phyloP scores from a whole-genome alignment of 2,797 vertebrate genomes.

The Betta splendens region DNA sequence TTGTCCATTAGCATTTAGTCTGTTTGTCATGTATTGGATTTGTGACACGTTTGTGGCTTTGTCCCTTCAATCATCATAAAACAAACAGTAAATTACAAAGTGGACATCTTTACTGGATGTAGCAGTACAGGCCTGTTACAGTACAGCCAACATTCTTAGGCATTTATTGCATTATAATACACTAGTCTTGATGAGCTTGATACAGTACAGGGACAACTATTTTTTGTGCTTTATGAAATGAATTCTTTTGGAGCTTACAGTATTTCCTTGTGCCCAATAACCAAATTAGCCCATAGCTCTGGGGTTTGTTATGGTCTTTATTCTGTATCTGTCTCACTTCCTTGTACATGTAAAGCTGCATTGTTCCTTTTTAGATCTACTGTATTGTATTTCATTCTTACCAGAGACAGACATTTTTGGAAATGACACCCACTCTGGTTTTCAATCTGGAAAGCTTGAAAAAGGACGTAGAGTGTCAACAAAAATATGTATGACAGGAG shows the following conservation, averaged over 20 bases:
- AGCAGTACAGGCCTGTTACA: not conserved
- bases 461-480: constrained; percentile 20
- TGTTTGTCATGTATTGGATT: constrained; percentile 28
- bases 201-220: too few relatives aligned
- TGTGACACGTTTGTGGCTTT: constrained; percentile 36
- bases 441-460: constrained; percentile 22
- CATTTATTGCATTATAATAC: constrained; percentile 4
- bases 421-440: constrained; percentile 26
- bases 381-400: constrained; percentile 15
- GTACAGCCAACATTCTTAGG: constrained; percentile 8
- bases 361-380: constrained; percentile 21
- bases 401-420: constrained; percentile 19
- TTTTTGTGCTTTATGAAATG: too few relatives aligned
- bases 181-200: constrained; percentile 25
- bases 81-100: constrained; percentile 1
- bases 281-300: constrained; percentile 35
- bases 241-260: constrained; percentile 13
- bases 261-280: constrained; percentile 45
- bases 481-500: constrained; percentile 20
- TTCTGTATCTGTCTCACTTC: constrained; percentile 20
- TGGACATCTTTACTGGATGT: not conserved
- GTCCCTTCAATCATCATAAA: constrained; percentile 4
- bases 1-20: constrained; percentile 33
- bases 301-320: constrained; percentile 24
- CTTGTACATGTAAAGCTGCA: constrained; percentile 1